Percentiles rank a stretch among this genome's conserved stretches.
phyloP scores from a whole-genome alignment of 1,140 invertebrate species.

The Bombus balteatus region DNA sequence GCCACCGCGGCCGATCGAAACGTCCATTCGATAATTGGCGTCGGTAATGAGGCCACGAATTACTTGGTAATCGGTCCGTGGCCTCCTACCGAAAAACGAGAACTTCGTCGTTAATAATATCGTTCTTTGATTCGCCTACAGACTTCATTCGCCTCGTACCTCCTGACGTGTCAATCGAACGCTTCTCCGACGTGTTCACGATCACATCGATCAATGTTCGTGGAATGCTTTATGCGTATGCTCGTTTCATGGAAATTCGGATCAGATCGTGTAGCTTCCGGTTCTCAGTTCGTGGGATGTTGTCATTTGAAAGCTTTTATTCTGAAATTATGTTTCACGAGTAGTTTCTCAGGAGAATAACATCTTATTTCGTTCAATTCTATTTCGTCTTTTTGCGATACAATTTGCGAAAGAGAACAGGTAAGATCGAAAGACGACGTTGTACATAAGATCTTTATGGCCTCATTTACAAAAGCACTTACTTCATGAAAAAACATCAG shows the following conservation, averaged over 20 bases:
- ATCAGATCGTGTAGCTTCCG: background rate
- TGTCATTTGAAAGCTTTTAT: background rate
- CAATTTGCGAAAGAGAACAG: too few relatives aligned
- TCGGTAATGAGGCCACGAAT: slow-evolving; percentile 71
- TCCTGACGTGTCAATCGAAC: slow-evolving; percentile 8
- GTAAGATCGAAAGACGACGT: too few relatives aligned
- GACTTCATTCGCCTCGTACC: background rate
- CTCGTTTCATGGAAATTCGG: background rate
- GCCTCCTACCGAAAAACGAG: slow-evolving; percentile 16
- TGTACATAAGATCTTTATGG: too few relatives aligned
- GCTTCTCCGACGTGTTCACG: background rate
- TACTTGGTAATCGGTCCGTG: slow-evolving; percentile 45
- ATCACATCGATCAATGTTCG: background rate
- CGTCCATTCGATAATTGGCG: slow-evolving; percentile 78
- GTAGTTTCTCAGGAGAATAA: too few relatives aligned
- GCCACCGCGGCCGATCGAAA: slow-evolving; percentile 72
- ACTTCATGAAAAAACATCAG: too few relatives aligned
- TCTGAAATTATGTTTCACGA: too few relatives aligned
- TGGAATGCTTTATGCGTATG: background rate
- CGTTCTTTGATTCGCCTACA: slow-evolving; percentile 1
- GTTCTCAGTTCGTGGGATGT: background rate
- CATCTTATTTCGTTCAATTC: too few relatives aligned
- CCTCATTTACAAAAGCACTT: too few relatives aligned
- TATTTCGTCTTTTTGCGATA: too few relatives aligned
- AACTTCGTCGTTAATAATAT: slow-evolving; percentile 22